A percentile compares a stretch with the other conserved stretches of the same genome.
phyloP scores from a whole-genome alignment of 2,797 vertebrate genomes.

The Hypotaenidia philippensis region DNA sequence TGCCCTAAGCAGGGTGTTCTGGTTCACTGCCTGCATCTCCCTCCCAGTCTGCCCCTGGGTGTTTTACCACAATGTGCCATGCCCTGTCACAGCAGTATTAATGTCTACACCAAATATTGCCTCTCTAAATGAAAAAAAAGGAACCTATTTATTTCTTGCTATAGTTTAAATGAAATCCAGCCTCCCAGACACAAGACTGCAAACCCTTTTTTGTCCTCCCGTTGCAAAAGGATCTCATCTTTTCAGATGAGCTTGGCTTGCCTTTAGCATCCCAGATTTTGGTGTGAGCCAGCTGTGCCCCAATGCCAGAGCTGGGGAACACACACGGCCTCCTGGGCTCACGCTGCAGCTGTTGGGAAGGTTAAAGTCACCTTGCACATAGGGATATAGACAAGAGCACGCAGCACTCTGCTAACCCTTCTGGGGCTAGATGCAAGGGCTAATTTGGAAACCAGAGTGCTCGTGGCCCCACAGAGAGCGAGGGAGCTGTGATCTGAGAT shows the following conservation, averaged over 20 bases:
- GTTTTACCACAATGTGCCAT: background rate
- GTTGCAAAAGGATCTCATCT: background rate
- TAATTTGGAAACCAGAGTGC: background rate
- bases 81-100: background rate
- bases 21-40: background rate
- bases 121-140: background rate
- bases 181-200: background rate
- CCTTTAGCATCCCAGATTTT: background rate
- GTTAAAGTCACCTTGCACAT: rapidly evolving
- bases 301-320: background rate
- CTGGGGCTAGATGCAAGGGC: no score
- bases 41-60: background rate
- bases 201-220: background rate
- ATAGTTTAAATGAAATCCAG: background rate
- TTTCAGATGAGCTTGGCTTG: background rate
- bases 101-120: background rate
- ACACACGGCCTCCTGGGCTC: rapidly evolving
- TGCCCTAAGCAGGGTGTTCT: background rate
- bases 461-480: background rate
- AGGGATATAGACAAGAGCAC: background rate
- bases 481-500: background rate
- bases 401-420: background rate
- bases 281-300: background rate
- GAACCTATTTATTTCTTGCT: background rate
- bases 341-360: rapidly evolving